Conservation (phyloP, 1,140 invertebrate species). For the Drosophila rufa region DNA sequence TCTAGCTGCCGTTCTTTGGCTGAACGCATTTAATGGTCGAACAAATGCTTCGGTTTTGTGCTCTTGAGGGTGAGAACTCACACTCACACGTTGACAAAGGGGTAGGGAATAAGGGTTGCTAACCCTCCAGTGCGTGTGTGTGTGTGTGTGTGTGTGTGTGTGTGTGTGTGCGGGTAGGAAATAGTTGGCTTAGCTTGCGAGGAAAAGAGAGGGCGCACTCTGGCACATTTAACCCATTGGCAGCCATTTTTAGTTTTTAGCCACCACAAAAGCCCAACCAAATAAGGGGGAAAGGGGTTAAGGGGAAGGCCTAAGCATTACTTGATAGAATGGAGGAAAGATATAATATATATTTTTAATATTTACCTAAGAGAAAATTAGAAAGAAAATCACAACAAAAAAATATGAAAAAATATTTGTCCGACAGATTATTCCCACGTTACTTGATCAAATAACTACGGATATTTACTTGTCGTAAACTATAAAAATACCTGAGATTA, state of each 20-base stretch:
- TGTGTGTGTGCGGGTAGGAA: conserved; percentile 24
- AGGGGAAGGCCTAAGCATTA: neutral
- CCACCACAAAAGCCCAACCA: conserved; percentile 22
- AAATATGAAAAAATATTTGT: too few species aligned
- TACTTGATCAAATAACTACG: too few species aligned
- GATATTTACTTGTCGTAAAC: neutral
- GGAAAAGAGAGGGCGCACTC: conserved; percentile 17
- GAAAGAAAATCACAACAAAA: too few species aligned
- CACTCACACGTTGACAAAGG: conserved; percentile 12
- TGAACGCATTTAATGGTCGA: conserved; percentile 72
- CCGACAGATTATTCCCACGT: too few species aligned
- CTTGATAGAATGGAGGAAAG: neutral
- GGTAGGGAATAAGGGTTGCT: conserved; percentile 42
- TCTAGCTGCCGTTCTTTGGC: neutral
- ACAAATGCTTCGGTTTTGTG: conserved; percentile 31
- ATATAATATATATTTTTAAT: too few species aligned
- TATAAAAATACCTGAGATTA: neutral
- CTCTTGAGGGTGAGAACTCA: conserved; percentile 30
- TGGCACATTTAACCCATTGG: conserved; percentile 43
- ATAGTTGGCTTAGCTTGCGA: conserved; percentile 23
- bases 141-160: conserved; percentile 1
- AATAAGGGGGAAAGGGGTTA: neutral
- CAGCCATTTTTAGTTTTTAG: conserved; percentile 43
- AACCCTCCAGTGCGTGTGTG: conserved; percentile 15
- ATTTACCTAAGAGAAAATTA: too few species aligned